Conservation (phyloP, 2,888 invertebrate species). For the Glyphotaelius pellucidus region DNA sequence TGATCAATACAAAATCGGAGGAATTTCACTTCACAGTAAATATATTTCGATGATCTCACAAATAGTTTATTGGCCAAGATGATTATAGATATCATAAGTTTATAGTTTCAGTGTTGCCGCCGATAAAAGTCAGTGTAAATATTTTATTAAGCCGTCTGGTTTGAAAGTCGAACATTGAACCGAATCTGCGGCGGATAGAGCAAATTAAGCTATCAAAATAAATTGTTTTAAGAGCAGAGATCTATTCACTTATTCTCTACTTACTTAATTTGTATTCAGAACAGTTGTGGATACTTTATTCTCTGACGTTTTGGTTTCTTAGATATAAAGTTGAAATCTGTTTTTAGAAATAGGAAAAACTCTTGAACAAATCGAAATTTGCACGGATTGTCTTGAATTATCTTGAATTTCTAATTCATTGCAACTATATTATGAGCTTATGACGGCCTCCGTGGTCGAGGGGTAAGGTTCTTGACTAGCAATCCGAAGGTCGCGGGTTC, state of each 20-base stretch:
- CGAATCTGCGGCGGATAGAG: conserved; percentile 29
- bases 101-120: background rate
- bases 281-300: background rate
- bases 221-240: conserved; percentile 37
- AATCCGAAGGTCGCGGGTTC: too few species aligned
- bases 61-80: background rate
- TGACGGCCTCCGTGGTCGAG: too few species aligned
- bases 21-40: background rate
- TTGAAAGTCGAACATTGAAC: conserved; percentile 14
- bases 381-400: too few species aligned
- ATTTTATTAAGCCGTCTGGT: background rate
- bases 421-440: too few species aligned
- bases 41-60: background rate
- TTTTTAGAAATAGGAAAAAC: too few species aligned
- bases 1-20: background rate
- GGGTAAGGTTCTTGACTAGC: too few species aligned
- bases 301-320: too few species aligned
- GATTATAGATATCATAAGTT: background rate
- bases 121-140: background rate
- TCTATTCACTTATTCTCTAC: background rate
- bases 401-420: too few species aligned
- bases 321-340: too few species aligned
- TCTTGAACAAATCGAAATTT: too few species aligned
- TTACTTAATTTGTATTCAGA: background rate
- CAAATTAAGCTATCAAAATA: conserved; percentile 44